Evolutionary conservation across 2,797 vertebrate species (phyloP).

Genomic region (Pelodytes ibericus): DNA sequence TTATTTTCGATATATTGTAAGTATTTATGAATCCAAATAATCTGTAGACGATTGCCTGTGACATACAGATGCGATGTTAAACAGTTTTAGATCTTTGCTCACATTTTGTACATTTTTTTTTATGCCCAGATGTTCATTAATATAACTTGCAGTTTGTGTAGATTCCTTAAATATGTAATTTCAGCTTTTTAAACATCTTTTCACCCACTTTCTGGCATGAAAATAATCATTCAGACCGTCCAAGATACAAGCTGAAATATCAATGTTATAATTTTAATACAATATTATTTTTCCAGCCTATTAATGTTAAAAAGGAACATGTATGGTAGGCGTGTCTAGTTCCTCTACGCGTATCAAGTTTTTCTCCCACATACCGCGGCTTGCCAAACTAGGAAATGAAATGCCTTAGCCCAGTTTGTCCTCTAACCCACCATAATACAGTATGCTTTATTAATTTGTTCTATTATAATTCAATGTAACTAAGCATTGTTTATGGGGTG

Average conservation of each 20-base stretch:
- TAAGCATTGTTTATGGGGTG: too few species aligned
- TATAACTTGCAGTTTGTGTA: background rate
- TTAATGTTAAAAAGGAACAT: conserved; percentile 9
- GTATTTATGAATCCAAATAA: too few species aligned
- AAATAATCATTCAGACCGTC: background rate
- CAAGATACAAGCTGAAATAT: background rate
- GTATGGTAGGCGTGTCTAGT: conserved; percentile 15
- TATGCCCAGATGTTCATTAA: background rate
- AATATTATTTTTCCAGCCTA: conserved; percentile 30
- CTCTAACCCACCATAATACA: too few species aligned
- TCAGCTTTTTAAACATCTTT: background rate
- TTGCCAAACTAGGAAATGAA: background rate
- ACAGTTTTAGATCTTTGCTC: background rate
- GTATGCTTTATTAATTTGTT: too few species aligned
- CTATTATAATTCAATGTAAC: too few species aligned
- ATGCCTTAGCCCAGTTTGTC: too few species aligned
- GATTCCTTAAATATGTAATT: background rate
- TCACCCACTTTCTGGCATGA: background rate
- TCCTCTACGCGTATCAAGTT: conserved; percentile 38
- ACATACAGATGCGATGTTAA: background rate
- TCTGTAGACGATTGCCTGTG: too few species aligned
- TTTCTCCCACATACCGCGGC: conserved; percentile 23
- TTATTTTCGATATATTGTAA: too few species aligned
- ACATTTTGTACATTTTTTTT: background rate
- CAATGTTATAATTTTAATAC: conserved; percentile 18